phyloP scores from a whole-genome alignment of 1,140 invertebrate genomes.

The Nixonia krombeini region DNA sequence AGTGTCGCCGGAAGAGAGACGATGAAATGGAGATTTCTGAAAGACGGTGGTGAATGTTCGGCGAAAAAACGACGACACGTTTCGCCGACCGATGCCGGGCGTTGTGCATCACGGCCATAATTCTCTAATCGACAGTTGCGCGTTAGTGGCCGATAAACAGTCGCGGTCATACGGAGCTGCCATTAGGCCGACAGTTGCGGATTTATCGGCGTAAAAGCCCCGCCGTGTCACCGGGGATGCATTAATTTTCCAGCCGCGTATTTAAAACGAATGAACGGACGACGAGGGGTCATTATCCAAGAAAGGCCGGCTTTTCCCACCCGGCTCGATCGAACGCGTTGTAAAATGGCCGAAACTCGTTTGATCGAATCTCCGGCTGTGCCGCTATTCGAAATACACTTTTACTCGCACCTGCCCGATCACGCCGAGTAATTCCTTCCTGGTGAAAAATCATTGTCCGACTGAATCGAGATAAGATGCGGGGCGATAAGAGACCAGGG shows the following conservation, averaged over 20 bases:
- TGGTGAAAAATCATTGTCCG: no score
- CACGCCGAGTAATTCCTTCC: no score
- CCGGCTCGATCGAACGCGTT: no score
- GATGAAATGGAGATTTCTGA: no score
- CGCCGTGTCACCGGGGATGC: conserved; percentile 13
- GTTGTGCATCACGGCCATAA: conserved; percentile 35
- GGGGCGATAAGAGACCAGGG: no score
- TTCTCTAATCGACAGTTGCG: conserved; percentile 50
- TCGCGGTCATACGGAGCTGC: conserved; percentile 21
- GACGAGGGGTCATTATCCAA: conserved; percentile 3
- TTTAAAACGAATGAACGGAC: conserved; percentile 9
- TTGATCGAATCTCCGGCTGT: no score
- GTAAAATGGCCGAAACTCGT: no score
- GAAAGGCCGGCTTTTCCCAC: background rate
- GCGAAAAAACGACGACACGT: conserved; percentile 34
- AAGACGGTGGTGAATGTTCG: no score
- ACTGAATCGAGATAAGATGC: no score
- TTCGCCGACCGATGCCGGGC: background rate
- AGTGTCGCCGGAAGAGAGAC: no score
- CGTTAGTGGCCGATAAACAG: conserved; percentile 29
- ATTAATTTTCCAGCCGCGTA: conserved; percentile 26
- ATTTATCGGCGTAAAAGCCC: conserved; percentile 43
- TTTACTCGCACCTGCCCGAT: no score
- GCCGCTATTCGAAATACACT: no score
- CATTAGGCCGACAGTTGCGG: conserved; percentile 40